phyloP scores from a whole-genome alignment of 2,797 vertebrate species.

The Chaetophractus vellerosus region DNA sequence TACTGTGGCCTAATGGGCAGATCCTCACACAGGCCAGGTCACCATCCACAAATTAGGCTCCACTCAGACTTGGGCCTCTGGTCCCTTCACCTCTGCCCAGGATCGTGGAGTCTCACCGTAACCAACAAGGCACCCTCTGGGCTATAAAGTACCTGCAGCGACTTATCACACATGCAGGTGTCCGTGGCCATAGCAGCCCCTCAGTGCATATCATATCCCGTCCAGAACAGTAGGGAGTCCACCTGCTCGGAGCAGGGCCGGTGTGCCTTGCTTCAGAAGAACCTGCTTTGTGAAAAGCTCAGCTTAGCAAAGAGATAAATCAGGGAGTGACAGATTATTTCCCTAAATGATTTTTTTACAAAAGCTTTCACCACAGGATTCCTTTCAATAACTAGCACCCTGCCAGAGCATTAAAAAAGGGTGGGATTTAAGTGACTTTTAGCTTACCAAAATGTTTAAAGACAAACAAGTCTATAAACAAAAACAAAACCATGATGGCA shows the following conservation, averaged over 20 bases:
- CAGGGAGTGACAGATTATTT: constrained; percentile 67
- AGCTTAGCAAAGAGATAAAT: constrained; percentile 67
- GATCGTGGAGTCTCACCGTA: fast-evolving
- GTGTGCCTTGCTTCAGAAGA: constrained; percentile 52
- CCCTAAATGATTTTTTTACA: constrained; percentile 45
- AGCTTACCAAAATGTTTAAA: not conserved
- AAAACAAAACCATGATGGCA: not conserved
- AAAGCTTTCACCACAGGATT: constrained; percentile 45
- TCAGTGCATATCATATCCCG: not conserved
- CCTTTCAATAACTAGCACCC: constrained; percentile 36
- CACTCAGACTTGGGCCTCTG: not conserved
- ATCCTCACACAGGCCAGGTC: fast-evolving
- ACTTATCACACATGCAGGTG: not conserved
- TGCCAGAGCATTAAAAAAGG: not conserved
- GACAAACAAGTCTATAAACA: not conserved
- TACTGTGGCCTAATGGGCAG: not conserved
- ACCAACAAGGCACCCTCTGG: not conserved
- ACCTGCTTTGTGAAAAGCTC: constrained; percentile 55
- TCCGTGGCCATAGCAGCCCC: not conserved
- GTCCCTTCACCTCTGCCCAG: not conserved
- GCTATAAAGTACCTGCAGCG: not conserved
- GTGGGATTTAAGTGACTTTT: constrained; percentile 8
- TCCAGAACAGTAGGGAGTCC: constrained; percentile 13
- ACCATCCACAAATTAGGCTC: not conserved
- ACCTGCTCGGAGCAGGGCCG: constrained; percentile 8